A percentile compares a stretch with the other conserved stretches of the same genome.
phyloP scores from a whole-genome alignment of 35 echinoderm and acorn worm species.

The Nesometra sesokonis region DNA sequence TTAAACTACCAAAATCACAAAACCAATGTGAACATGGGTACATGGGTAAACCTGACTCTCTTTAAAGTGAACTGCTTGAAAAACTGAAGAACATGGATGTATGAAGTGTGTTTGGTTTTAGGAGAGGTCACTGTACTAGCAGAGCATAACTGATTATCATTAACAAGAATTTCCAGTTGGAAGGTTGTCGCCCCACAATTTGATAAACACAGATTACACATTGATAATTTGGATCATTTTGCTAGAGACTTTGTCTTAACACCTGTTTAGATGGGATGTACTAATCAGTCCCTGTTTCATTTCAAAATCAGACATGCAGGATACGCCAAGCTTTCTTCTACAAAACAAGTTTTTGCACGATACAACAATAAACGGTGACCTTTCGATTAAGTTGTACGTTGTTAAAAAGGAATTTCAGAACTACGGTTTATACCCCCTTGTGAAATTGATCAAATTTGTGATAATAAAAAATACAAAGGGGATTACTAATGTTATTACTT shows the following conservation, averaged over 20 bases:
- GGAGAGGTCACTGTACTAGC: too few relatives aligned
- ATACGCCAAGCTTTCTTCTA: neutral
- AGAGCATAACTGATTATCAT: neutral
- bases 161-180: neutral
- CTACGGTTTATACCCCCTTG: neutral
- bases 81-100: too few relatives aligned
- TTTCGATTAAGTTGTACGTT: neutral
- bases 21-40: too few relatives aligned
- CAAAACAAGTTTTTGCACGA: neutral
- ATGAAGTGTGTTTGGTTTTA: too few relatives aligned
- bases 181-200: neutral
- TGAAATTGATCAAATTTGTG: neutral
- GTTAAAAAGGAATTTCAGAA: neutral
- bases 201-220: neutral
- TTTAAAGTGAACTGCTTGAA: too few relatives aligned
- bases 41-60: too few relatives aligned
- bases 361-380: neutral
- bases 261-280: neutral
- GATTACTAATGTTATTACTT: too few relatives aligned
- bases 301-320: neutral
- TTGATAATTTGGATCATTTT: neutral
- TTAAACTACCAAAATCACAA: too few relatives aligned
- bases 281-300: neutral
- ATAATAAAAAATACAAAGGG: neutral
- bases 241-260: neutral